Conservation (phyloP, 1,140 invertebrate genomes). For the Globodera rostochiensis region DNA sequence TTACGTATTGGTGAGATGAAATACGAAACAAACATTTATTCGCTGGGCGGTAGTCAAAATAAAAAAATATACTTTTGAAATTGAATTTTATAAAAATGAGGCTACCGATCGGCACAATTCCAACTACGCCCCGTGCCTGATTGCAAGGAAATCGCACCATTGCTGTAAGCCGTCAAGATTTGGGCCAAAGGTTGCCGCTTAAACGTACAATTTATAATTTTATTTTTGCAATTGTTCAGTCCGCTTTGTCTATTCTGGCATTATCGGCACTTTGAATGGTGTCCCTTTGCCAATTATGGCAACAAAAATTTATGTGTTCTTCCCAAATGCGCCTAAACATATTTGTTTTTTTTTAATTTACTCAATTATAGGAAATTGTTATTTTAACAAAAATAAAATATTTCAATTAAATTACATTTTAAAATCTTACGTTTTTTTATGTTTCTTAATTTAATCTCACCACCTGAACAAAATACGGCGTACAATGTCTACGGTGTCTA, state of each 20-base stretch:
- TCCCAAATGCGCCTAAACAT: conserved; percentile 10
- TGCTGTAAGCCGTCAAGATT: conserved; percentile 1
- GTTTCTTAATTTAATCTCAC: neutral
- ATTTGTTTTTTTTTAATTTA: conserved; percentile 21
- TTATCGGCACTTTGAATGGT: conserved; percentile 16
- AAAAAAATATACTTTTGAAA: neutral
- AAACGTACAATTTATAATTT: neutral
- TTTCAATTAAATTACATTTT: conserved; percentile 3
- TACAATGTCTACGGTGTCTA: conserved; percentile 10
- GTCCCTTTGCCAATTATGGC: conserved; percentile 14
- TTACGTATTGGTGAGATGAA: neutral
- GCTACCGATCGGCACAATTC: neutral
- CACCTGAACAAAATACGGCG: conserved; percentile 11
- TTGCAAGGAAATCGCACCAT: neutral
- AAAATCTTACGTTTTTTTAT: neutral
- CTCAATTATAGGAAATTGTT: neutral
- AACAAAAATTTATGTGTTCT: conserved; percentile 17
- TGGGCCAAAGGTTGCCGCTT: conserved; percentile 1
- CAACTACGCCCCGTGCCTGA: neutral
- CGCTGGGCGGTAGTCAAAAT: neutral
- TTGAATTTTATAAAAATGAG: neutral
- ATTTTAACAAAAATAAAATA: neutral
- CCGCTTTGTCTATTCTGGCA: conserved; percentile 8
- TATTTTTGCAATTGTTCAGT: neutral
- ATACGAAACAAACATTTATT: neutral